Evolutionary conservation across 2,113 vertebrate genomes (phyloP).

Genomic region (Bolborhynchus lineola): DNA sequence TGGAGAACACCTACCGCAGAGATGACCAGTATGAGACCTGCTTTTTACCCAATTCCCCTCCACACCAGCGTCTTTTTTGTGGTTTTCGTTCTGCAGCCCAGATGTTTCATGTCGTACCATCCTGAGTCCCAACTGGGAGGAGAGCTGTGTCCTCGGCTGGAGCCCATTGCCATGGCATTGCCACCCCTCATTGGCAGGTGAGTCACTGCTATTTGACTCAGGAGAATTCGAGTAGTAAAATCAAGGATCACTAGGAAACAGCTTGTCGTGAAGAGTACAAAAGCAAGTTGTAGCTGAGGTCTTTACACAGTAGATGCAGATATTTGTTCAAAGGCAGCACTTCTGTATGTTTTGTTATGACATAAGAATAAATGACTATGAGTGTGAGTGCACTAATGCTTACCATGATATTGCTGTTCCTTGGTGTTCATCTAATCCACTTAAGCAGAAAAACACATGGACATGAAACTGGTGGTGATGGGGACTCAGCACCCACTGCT

Average conservation of each 20-base stretch:
- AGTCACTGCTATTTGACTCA: rapidly evolving
- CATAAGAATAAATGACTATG: rapidly evolving
- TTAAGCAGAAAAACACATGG: not conserved
- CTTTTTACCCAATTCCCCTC: not conserved
- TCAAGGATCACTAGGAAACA: not conserved
- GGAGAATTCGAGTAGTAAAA: not conserved
- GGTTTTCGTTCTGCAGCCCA: not conserved
- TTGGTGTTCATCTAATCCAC: not conserved
- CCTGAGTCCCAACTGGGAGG: rapidly evolving
- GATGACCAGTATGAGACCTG: not conserved
- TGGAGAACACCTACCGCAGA: not conserved
- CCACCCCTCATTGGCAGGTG: rapidly evolving
- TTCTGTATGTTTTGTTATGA: not conserved
- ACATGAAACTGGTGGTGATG: rapidly evolving
- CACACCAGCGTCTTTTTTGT: not conserved
- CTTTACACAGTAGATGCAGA: rapidly evolving
- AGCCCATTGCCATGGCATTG: rapidly evolving
- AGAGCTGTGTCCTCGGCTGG: rapidly evolving
- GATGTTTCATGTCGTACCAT: not conserved
- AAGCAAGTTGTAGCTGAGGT: not conserved
- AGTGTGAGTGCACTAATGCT: not conserved
- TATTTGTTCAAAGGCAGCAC: not conserved
- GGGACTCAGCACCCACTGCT: not conserved
- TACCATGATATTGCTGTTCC: not conserved
- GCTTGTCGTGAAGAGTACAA: not conserved